These are phyloP conservation scores for Numenius arquata DNA, from an alignment of 2,113 vertebrate species.

Conservation along the genomic window DNA sequence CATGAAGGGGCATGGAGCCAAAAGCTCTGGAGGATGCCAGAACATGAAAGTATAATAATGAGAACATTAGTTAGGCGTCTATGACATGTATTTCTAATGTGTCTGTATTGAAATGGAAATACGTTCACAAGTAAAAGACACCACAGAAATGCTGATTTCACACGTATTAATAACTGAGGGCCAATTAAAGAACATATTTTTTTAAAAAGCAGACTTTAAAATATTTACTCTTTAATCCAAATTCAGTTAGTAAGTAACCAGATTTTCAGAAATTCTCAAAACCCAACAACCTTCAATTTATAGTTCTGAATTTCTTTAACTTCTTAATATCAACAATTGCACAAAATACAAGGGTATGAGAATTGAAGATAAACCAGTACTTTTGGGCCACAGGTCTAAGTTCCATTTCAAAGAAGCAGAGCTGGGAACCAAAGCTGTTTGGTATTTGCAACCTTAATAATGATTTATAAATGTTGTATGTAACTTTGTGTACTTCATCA, in stretches of 20 bases:
- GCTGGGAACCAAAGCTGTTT: background rate
- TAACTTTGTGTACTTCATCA: background rate
- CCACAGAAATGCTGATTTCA: background rate
- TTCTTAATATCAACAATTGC: background rate
- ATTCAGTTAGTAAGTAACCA: background rate
- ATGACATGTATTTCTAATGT: background rate
- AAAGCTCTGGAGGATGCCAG: background rate
- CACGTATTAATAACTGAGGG: background rate
- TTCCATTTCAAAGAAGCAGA: background rate
- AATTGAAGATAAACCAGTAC: background rate
- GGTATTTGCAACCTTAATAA: background rate
- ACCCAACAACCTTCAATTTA: background rate
- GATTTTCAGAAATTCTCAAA: background rate
- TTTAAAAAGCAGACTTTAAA: background rate
- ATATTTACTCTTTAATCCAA: background rate
- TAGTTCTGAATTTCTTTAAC: background rate
- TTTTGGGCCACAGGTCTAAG: background rate
- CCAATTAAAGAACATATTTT: background rate
- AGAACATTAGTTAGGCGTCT: background rate
- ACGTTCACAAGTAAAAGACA: background rate
- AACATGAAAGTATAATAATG: background rate
- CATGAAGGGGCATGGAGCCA: background rate
- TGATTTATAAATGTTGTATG: background rate
- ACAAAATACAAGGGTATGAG: background rate
- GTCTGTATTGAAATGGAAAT: background rate